Base-by-base conservation (phyloP, 2,113 vertebrate genomes). In the Rattus rattus region DNA sequence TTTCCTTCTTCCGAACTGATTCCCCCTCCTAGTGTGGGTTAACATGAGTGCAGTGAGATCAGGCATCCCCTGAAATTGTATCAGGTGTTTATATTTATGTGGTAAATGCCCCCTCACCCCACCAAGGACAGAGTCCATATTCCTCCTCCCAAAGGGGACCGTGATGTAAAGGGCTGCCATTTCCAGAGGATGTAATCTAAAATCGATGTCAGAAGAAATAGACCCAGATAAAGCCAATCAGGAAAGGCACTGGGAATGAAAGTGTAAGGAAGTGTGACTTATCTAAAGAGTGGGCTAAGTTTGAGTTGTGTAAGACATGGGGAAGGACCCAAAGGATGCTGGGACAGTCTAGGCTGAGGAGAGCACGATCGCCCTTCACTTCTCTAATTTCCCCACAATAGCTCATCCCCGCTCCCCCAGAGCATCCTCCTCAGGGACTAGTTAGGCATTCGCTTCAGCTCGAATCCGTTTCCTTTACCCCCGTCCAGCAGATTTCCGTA, bases 391-490 rank as follows among this genome's bases (percentile, higher is more conserved):
- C 61, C 76, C 92, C 8, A 70, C 61, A 26, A 30, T 92, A 92
- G 92, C 54, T 59, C 33, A n/a, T 54, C 67, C 89, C 85, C 83
- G 13, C 49, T 75, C 56, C 79, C 70, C 79, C 13, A 52, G 83
- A 86, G 69, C 30, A 30, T 33, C 81, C 9, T 54, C 47, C 30
- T 8, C 84, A 70, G 94, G 75, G 94, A 67, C 72, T 89, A 93
- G 91, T 88, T 86, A 86, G 94, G 76, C 81, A 75, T 79, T 90
- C 72, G 70, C 30, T 39, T 91, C 65, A 28, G 14, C 36, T 59
- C 61, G 19, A 49, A 90, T 90, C 94, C 94, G 63, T 94, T 65
- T 93, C 69, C 79, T 94, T 97, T 54, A 69, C 36, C 88, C 85
- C 79, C 75, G 95, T 36, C 43, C 67, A 76, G 90, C 7, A 76